A percentile compares a stretch with the other conserved stretches of the same genome.
Evolutionary conservation across 2,888 invertebrate species (phyloP).

Genomic region (Loripinus fragilis): DNA sequence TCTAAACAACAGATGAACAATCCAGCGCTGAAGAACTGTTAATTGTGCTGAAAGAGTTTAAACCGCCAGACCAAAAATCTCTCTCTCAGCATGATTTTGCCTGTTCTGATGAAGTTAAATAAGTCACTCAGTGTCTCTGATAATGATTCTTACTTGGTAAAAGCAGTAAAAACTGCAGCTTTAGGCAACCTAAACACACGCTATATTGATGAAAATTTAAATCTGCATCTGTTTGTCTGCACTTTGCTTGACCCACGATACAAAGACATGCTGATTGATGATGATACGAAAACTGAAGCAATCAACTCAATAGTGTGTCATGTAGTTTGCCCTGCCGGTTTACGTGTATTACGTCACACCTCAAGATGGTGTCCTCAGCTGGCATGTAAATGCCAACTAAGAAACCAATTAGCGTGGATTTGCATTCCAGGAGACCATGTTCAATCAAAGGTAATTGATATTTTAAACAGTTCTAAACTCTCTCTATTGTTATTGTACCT

Average conservation of each 20-base stretch:
- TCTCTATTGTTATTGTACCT: too few relatives aligned
- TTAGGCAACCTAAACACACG: neutral
- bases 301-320: neutral
- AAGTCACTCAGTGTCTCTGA: neutral
- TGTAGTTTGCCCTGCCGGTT: too few relatives aligned
- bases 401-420: too few relatives aligned
- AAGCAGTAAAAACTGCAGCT: neutral
- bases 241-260: neutral
- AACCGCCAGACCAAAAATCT: neutral
- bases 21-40: too few relatives aligned
- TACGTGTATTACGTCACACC: too few relatives aligned
- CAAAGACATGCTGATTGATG: neutral
- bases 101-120: too few relatives aligned
- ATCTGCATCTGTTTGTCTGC: neutral
- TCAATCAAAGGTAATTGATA: too few relatives aligned
- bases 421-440: too few relatives aligned
- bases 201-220: neutral
- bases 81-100: conserved; percentile 2
- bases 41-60: too few relatives aligned
- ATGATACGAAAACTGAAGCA: neutral
- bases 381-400: neutral
- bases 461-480: too few relatives aligned
- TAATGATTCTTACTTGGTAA: neutral
- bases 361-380: too few relatives aligned
- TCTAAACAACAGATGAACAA: too few relatives aligned